These are phyloP conservation scores for Melozone crissalis DNA, from an alignment of 2,113 vertebrate species.

Conservation along the genomic window DNA sequence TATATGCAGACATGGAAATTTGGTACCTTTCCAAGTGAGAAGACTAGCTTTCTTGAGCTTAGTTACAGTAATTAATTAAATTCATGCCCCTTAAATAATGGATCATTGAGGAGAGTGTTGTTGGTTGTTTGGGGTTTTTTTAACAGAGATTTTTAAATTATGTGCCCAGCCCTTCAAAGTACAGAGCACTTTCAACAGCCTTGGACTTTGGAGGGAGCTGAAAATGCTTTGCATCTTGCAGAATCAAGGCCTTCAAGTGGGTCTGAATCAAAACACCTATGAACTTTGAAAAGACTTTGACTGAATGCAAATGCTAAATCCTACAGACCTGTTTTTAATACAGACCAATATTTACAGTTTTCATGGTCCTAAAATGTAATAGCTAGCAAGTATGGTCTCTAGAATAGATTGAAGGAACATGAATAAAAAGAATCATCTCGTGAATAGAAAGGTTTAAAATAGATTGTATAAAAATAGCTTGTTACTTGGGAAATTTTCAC, in stretches of 20 bases:
- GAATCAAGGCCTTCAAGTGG: neutral
- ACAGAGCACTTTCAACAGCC: neutral
- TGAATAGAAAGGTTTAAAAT: constrained; percentile 59
- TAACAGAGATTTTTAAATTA: constrained; percentile 44
- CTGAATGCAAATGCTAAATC: neutral
- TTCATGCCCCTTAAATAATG: constrained; percentile 58
- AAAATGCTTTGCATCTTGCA: neutral
- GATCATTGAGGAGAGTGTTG: constrained; percentile 52
- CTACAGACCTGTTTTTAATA: neutral
- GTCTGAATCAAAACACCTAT: neutral
- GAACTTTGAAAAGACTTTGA: neutral
- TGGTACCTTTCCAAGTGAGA: constrained; percentile 69
- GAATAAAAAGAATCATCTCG: constrained; percentile 40
- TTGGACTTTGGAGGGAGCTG: neutral
- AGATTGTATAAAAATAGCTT: constrained; percentile 61
- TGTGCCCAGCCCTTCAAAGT: constrained; percentile 29
- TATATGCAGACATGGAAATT: constrained; percentile 64
- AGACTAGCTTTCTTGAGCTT: constrained; percentile 59
- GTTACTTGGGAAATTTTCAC: constrained; percentile 59
- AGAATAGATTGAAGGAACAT: constrained; percentile 8
- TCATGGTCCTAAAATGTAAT: neutral
- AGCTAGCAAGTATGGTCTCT: constrained; percentile 13
- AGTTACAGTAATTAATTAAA: constrained; percentile 71
- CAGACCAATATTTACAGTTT: constrained; percentile 37
- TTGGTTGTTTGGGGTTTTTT: neutral